Evolutionary conservation across 2,888 invertebrate species (phyloP).

Genomic region (Acanthosepion pharaonis): DNA sequence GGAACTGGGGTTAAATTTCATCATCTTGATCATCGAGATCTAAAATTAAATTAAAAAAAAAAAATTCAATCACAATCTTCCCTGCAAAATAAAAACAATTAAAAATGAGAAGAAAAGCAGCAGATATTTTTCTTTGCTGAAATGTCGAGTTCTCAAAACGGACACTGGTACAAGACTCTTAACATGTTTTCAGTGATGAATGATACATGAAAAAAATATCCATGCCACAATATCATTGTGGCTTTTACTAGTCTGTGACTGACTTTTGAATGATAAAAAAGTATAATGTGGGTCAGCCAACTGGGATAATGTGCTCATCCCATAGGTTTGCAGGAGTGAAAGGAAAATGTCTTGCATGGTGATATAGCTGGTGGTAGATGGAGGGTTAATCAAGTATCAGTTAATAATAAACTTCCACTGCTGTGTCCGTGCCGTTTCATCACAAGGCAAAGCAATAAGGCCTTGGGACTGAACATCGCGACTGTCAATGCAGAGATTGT

Average conservation of each 20-base stretch:
- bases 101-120: not conserved
- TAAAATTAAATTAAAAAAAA: not conserved
- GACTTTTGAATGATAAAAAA: not conserved
- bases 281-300: not conserved
- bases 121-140: not conserved
- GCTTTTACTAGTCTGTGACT: not conserved
- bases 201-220: not conserved
- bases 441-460: constrained; percentile 83
- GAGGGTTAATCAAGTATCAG: not conserved
- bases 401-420: constrained; percentile 78
- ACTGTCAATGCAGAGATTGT: constrained; percentile 84
- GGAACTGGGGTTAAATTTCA: not conserved
- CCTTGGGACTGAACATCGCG: constrained; percentile 78
- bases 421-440: constrained; percentile 80
- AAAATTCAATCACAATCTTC: not conserved
- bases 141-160: not conserved
- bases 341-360: not conserved
- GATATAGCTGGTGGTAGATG: not conserved
- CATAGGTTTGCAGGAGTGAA: not conserved
- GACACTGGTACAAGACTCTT: not conserved
- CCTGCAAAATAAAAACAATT: not conserved
- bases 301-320: not conserved
- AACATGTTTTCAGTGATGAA: not conserved
- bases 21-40: not conserved
- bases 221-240: not conserved